Percentiles rank a stretch among this genome's conserved stretches.
Conservation (phyloP, 2,113 vertebrate species). For the Chiloscyllium plagiosum region DNA sequence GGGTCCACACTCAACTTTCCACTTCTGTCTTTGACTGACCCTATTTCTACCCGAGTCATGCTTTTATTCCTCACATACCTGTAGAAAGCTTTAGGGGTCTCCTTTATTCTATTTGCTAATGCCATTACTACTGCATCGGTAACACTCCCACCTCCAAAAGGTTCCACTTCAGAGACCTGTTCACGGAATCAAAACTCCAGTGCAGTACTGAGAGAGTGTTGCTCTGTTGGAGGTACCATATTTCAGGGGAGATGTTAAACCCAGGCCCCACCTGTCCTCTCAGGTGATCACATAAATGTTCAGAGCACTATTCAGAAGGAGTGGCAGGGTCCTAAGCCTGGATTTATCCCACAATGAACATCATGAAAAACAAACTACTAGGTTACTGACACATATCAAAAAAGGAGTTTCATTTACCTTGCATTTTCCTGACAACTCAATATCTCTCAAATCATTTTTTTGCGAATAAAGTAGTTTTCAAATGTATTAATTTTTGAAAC, state of each 20-base stretch:
- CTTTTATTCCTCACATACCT: too few relatives aligned
- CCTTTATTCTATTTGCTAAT: too few relatives aligned
- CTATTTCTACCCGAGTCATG: too few relatives aligned
- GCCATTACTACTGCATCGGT: neutral
- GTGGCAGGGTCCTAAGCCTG: neutral
- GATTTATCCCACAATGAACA: neutral
- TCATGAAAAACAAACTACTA: neutral
- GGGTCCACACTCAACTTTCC: too few relatives aligned
- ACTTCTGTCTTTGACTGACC: too few relatives aligned
- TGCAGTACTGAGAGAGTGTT: neutral
- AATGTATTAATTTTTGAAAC: too few relatives aligned
- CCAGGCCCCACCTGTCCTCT: neutral
- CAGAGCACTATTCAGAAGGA: neutral
- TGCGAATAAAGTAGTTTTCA: too few relatives aligned
- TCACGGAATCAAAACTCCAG: neutral
- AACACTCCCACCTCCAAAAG: too few relatives aligned
- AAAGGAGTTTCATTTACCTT: neutral
- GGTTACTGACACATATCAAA: neutral
- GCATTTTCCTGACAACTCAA: neutral
- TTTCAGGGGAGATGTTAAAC: neutral
- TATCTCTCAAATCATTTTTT: neutral
- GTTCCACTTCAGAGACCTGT: too few relatives aligned
- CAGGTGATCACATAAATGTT: neutral
- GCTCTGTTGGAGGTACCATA: neutral
- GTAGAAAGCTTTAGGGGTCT: too few relatives aligned